Conservation (phyloP, 92 coral and sea anemone species). For the Muricea muricata region DNA sequence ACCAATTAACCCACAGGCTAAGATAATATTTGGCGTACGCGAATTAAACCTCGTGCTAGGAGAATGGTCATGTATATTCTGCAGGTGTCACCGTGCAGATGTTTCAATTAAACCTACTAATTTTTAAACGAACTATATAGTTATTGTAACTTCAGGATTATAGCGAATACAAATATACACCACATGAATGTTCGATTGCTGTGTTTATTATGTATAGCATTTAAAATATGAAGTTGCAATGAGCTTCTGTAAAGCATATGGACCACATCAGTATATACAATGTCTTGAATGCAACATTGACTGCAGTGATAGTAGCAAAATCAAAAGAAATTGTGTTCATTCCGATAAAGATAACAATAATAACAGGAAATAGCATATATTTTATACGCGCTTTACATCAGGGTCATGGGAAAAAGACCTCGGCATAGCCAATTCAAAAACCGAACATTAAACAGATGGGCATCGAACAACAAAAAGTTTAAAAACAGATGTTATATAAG, state of each 20-base stretch:
- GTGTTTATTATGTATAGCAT: not conserved
- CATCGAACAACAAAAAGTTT: too few species aligned
- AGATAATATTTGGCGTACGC: slow-evolving; percentile 4
- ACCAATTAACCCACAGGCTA: slow-evolving; percentile 37
- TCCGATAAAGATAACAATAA: not conserved
- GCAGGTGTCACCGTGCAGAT: too few species aligned
- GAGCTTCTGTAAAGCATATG: not conserved
- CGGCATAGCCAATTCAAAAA: too few species aligned
- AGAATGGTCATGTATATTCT: not conserved
- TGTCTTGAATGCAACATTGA: slow-evolving; percentile 3
- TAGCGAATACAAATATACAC: not conserved
- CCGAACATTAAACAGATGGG: too few species aligned
- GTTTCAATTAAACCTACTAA: not conserved
- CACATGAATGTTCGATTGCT: not conserved
- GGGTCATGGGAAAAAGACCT: too few species aligned
- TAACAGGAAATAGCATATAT: too few species aligned
- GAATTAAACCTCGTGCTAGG: not conserved
- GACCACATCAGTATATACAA: not conserved
- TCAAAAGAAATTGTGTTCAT: slow-evolving; percentile 2
- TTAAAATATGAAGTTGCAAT: not conserved
- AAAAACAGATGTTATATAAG: too few species aligned
- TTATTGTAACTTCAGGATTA: not conserved
- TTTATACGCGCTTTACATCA: too few species aligned
- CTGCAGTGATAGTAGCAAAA: not conserved
- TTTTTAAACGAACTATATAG: not conserved